A percentile compares a stretch with the other conserved stretches of the same genome.
Evolutionary conservation across 1,140 invertebrate species (phyloP).

Genomic region (Antheraea pernyi): DNA sequence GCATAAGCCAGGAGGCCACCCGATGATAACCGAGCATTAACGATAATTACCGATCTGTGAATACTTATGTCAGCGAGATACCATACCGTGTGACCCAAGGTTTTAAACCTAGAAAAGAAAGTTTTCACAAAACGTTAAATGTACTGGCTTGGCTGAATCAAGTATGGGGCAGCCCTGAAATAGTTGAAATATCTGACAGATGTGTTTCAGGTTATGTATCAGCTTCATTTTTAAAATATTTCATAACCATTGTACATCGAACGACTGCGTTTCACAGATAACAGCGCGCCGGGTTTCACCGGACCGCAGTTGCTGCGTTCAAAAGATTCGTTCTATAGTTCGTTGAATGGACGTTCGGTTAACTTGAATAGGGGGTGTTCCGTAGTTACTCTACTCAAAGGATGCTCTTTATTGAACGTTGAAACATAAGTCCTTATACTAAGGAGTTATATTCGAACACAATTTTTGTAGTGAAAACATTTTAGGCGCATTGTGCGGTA

Average conservation of each 20-base stretch:
- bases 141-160: no score
- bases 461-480: no score
- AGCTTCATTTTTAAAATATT: conserved; percentile 3
- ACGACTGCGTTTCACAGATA: conserved; percentile 19
- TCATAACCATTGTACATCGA: conserved; percentile 7
- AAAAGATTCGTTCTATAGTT: conserved; percentile 19
- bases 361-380: conserved; percentile 14
- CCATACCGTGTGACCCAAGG: no score
- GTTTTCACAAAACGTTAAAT: no score
- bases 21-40: no score
- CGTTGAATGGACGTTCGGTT: background rate
- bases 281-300: background rate
- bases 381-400: conserved; percentile 17
- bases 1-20: no score
- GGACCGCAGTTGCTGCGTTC: conserved; percentile 6
- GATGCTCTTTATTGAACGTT: conserved; percentile 11
- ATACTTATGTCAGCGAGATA: no score
- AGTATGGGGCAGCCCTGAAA: no score
- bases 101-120: no score
- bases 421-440: background rate
- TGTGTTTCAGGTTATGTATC: background rate
- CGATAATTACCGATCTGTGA: no score
- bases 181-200: no score
- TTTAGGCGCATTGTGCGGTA: no score
- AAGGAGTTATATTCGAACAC: background rate